A percentile compares a stretch with the other conserved stretches of the same genome.
Evolutionary conservation across 2,797 vertebrate species (phyloP).

Genomic region (Enteromius afrohamiltoni): DNA sequence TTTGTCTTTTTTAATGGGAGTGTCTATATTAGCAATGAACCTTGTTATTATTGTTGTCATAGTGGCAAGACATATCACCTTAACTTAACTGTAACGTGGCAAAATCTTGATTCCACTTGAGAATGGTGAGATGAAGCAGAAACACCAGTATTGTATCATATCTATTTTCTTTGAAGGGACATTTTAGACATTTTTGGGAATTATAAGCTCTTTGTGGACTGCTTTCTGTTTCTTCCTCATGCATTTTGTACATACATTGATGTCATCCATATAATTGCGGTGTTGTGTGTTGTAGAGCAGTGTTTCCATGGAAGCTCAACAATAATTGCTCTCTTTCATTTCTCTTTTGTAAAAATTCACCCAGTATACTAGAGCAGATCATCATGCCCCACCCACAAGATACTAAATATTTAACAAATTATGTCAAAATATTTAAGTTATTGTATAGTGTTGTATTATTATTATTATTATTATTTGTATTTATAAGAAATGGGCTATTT

Average conservation of each 20-base stretch:
- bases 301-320: slow-evolving; percentile 61
- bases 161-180: slow-evolving; percentile 2
- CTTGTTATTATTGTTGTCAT: slow-evolving; percentile 33
- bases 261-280: not conserved
- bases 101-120: slow-evolving; percentile 1
- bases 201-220: not conserved
- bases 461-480: no score
- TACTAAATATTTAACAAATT: not conserved
- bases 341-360: slow-evolving; percentile 37
- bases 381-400: not conserved
- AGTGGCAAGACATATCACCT: slow-evolving; percentile 20
- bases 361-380: not conserved
- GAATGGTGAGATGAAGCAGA: not conserved
- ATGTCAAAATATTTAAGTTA: not conserved
- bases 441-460: not conserved
- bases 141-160: not conserved
- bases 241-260: slow-evolving; percentile 28
- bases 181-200: no score
- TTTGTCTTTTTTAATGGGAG: slow-evolving; percentile 15
- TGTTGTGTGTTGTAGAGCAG: slow-evolving; percentile 54
- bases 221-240: not conserved
- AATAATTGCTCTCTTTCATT: slow-evolving; percentile 55
- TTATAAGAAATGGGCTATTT: no score
- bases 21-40: slow-evolving; percentile 17
- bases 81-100: not conserved